A percentile compares a stretch with the other conserved stretches of the same genome.
Evolutionary conservation across 1,140 invertebrate species (phyloP).

Genomic region (Melitaea cinxia): DNA sequence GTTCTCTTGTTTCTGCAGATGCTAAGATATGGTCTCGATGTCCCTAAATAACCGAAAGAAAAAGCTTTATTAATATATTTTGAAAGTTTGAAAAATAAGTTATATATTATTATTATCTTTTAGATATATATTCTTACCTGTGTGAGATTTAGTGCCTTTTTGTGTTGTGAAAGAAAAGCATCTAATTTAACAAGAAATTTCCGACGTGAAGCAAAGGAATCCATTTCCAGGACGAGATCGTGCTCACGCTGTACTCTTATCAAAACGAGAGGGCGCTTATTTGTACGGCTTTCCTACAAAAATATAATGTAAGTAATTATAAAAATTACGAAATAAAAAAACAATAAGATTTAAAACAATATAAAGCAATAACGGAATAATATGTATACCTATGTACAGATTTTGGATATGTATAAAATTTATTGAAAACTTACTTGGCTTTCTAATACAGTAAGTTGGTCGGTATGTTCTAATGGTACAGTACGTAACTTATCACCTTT

Average conservation of each 20-base stretch:
- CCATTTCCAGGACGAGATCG: slow-evolving; percentile 97
- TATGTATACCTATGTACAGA: no score
- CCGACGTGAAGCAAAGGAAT: slow-evolving; percentile 88
- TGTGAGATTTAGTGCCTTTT: slow-evolving; percentile 89
- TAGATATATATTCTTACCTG: no score
- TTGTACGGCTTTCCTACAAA: slow-evolving; percentile 84
- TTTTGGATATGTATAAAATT: neutral
- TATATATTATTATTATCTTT: no score
- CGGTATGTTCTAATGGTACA: slow-evolving; percentile 88
- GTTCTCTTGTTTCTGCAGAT: slow-evolving; percentile 97
- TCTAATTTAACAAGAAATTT: slow-evolving; percentile 96
- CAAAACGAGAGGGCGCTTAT: slow-evolving; percentile 92
- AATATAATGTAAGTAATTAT: neutral
- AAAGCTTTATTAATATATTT: slow-evolving; percentile 4
- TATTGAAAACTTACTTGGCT: slow-evolving; percentile 80
- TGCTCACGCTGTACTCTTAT: slow-evolving; percentile 95
- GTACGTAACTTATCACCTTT: slow-evolving; percentile 94
- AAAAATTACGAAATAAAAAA: neutral
- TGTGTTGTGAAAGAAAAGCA: slow-evolving; percentile 90
- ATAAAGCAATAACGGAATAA: no score
- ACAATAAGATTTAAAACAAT: no score
- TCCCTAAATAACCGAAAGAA: slow-evolving; percentile 46
- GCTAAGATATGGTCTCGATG: slow-evolving; percentile 93
- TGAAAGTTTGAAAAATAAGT: no score
- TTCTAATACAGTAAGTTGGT: slow-evolving; percentile 91